Conservation (phyloP, 2,888 invertebrate species). For the Odontomyia ornata region DNA sequence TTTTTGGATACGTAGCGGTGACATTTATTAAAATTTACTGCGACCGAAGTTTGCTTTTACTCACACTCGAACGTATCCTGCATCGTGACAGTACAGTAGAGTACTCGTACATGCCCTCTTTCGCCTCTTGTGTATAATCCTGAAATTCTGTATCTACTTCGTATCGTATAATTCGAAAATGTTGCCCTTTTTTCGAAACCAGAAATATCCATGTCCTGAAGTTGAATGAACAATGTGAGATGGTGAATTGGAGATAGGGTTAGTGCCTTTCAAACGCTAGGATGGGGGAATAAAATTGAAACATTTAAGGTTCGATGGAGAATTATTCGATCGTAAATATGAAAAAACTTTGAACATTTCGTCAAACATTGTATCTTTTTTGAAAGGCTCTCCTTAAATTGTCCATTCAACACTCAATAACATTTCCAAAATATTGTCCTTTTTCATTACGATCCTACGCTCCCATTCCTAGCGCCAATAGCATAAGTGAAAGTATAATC, state of each 20-base stretch:
- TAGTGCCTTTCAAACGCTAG: too few relatives aligned
- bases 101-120: neutral
- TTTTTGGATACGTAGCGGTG: constrained; percentile 44
- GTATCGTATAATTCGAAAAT: neutral
- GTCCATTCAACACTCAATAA: too few relatives aligned
- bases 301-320: too few relatives aligned
- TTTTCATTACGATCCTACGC: neutral
- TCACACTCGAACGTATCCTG: neutral
- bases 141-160: constrained; percentile 16
- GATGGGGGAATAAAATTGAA: too few relatives aligned
- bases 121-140: neutral
- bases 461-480: neutral
- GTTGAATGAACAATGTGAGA: too few relatives aligned
- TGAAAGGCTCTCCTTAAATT: too few relatives aligned
- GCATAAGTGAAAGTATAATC: constrained; percentile 21
- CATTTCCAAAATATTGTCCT: neutral
- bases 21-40: constrained; percentile 47
- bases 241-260: too few relatives aligned
- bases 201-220: neutral
- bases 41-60: constrained; percentile 33
- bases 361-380: too few relatives aligned
- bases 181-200: constrained; percentile 9
- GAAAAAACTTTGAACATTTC: too few relatives aligned
- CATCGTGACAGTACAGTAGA: too few relatives aligned
- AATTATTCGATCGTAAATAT: too few relatives aligned